Evolutionary conservation across 2,888 invertebrate genomes (phyloP), one percentile per base, ranked within the genome.

Genomic region (Micropterix aruncella): DNA sequence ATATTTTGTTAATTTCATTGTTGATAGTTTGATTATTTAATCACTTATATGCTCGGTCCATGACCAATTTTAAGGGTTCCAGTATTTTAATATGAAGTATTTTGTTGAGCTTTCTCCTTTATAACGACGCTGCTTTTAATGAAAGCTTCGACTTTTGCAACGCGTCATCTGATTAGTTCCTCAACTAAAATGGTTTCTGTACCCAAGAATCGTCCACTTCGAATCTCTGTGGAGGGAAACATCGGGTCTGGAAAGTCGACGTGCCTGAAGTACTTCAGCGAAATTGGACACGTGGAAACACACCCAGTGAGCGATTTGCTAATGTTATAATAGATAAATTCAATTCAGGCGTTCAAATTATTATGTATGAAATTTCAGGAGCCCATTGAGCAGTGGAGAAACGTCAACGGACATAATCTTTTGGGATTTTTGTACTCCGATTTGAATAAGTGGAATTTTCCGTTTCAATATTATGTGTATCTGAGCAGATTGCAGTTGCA

Each of bases 391-490:
- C 69, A 76, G 53, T 83, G 82, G 82, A 72, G 77, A 41, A 65
- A 80, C 56, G 70, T 80, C 0, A 61, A 65, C 3, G 80, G 80
- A 16, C 69, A 75, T 52, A 81, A 81, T 60, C 65, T 82, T 38
- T 61, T 84, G 65, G 80, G 80, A 7, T 58, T 84, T 46, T 73
- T 90, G 73, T 90, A 90, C 61, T 72, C 75, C 52, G 80, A 89
- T 58, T 74, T 83, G n/a, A 59, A 67, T 15, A 75, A 81, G 50
- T 88, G 86, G 80, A 77, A 77, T 44, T 80, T 84, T 54, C 69
- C 84, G 2, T 89, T 90, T 60, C 87, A 90, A 62, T 83, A 85
- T 4, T 87, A 88, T 55, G 88, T 89, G 1, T 85, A 87, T 56
- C 68, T 89, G 41, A 86, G 83, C 16, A 80, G 90, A 70, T 61